phyloP scores from a whole-genome alignment of 2,113 vertebrate genomes.

The Lepidothrix coronata region DNA sequence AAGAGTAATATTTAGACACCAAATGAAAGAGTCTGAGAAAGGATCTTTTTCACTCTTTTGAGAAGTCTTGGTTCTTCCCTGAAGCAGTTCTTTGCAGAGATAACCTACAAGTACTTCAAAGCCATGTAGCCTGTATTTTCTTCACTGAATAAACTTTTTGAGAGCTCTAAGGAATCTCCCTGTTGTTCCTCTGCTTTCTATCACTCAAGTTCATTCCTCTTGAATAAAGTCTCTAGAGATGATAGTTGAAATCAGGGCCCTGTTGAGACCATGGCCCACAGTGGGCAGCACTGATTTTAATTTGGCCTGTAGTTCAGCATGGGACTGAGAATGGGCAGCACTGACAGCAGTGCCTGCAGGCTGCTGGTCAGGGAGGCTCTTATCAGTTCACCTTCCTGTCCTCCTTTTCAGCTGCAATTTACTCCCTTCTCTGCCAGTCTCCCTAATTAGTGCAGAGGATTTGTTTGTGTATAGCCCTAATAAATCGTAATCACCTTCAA shows the following conservation, averaged over 20 bases:
- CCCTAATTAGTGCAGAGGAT: slow-evolving; percentile 27
- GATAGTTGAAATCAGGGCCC: neutral
- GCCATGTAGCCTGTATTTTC: neutral
- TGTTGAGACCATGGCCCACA: neutral
- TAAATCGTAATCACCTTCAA: slow-evolving; percentile 32
- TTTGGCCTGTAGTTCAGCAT: neutral
- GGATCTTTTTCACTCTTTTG: neutral
- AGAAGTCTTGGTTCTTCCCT: neutral
- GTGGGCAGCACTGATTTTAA: neutral
- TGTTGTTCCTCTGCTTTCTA: neutral
- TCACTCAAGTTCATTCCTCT: neutral
- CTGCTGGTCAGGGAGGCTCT: neutral
- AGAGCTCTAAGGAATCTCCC: neutral
- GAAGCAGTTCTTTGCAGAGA: neutral
- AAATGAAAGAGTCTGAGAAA: neutral
- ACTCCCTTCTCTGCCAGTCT: neutral
- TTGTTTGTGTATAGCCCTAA: slow-evolving; percentile 36
- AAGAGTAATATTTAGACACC: neutral
- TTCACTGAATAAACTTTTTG: neutral
- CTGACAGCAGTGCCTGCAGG: neutral
- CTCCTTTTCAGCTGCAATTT: slow-evolving; percentile 1
- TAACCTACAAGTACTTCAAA: neutral
- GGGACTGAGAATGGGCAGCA: neutral
- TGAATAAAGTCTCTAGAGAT: neutral
- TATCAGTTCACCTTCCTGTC: neutral